These are phyloP conservation scores for Drosophila rubida DNA, from an alignment of 2,888 invertebrate genomes.

Conservation along the genomic window DNA sequence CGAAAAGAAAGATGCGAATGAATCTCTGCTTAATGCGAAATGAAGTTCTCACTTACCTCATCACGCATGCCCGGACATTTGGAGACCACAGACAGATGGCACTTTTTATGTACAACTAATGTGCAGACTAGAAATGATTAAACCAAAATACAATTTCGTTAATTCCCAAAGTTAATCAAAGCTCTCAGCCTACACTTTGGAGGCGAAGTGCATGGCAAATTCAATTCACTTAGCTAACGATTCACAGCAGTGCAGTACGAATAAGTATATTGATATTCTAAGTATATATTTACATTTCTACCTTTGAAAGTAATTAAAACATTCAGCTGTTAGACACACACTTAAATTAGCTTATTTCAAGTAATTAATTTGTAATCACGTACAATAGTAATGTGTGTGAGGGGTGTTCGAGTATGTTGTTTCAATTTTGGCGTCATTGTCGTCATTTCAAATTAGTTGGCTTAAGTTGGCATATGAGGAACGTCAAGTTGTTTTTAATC, in stretches of 20 bases:
- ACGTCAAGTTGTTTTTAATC: slow-evolving; percentile 28
- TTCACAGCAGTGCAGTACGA: slow-evolving; percentile 47
- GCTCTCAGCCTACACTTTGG: slow-evolving; percentile 20
- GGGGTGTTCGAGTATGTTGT: slow-evolving; percentile 11
- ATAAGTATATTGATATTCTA: slow-evolving; percentile 22
- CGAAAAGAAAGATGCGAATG: background rate
- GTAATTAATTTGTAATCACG: slow-evolving; percentile 3
- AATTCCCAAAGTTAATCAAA: slow-evolving; percentile 30
- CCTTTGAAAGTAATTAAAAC: slow-evolving; percentile 36
- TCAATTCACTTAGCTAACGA: slow-evolving; percentile 25
- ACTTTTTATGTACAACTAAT: slow-evolving; percentile 99
- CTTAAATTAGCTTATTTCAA: slow-evolving; percentile 30
- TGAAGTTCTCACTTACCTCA: slow-evolving; percentile 86
- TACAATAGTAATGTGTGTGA: slow-evolving; percentile 17
- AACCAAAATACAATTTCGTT: slow-evolving; percentile 47
- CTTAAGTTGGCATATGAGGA: slow-evolving; percentile 14
- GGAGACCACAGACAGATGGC: slow-evolving; percentile 98
- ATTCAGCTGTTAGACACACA: slow-evolving; percentile 55
- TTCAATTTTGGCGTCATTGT: slow-evolving; percentile 15
- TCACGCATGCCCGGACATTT: slow-evolving; percentile 99
- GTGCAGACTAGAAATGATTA: slow-evolving; percentile 93
- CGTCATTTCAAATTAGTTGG: slow-evolving; percentile 42
- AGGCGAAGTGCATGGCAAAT: slow-evolving; percentile 27
- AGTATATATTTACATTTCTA: slow-evolving; percentile 49
- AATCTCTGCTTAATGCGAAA: background rate